A percentile compares a stretch with the other conserved stretches of the same genome.
phyloP scores from a whole-genome alignment of 2,797 vertebrate species.

The Scleropages formosus region DNA sequence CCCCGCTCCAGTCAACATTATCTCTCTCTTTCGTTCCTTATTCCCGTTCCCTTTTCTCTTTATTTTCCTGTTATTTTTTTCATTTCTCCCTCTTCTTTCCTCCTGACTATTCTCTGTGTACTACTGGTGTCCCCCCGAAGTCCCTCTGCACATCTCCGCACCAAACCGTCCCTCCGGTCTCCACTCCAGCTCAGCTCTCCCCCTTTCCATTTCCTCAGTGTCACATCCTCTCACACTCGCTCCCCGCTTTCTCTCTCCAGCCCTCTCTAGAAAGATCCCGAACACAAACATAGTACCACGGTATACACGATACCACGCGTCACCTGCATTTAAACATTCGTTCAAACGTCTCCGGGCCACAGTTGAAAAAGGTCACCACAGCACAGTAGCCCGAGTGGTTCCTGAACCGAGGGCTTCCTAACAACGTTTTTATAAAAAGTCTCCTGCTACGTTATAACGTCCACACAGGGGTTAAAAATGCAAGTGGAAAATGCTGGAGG shows the following conservation, averaged over 20 bases:
- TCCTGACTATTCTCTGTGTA: neutral
- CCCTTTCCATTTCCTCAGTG: constrained; percentile 23
- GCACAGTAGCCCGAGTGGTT: neutral
- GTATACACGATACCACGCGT: constrained; percentile 31
- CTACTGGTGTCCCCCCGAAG: neutral
- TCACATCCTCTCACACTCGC: constrained; percentile 67
- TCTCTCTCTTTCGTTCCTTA: constrained; percentile 3
- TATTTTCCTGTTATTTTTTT: neutral
- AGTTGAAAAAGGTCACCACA: neutral
- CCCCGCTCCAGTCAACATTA: constrained; percentile 31
- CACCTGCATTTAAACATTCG: neutral
- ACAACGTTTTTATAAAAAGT: neutral
- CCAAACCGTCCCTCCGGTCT: neutral
- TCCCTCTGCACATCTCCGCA: constrained; percentile 21
- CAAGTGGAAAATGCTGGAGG: neutral
- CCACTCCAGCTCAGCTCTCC: constrained; percentile 7
- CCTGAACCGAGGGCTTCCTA: neutral
- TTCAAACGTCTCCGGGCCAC: neutral
- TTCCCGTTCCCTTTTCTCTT: neutral
- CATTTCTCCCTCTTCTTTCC: constrained; percentile 20
- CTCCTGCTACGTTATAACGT: neutral
- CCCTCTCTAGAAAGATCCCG: constrained; percentile 64
- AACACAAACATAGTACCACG: constrained; percentile 43
- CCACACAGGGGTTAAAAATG: neutral
- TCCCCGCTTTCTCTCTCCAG: constrained; percentile 71